A percentile compares a stretch with the other conserved stretches of the same genome.
Evolutionary conservation across 2,113 vertebrate species (phyloP).

Genomic region (Varanus salvator): DNA sequence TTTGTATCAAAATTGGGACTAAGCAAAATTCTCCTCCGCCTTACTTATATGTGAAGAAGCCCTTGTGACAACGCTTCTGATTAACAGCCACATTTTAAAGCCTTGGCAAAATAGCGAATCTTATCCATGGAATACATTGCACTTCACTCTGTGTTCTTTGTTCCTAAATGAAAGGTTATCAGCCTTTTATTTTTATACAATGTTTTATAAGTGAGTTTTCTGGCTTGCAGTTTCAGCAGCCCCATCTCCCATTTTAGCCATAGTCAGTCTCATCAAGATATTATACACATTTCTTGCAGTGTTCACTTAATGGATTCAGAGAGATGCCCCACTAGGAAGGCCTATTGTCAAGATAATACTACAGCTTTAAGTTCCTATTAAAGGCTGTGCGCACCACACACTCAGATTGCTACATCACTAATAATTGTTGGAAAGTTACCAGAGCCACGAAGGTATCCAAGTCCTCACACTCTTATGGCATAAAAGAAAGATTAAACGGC

Average conservation of each 20-base stretch:
- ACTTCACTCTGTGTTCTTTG: constrained; percentile 8
- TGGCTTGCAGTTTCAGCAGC: constrained; percentile 23
- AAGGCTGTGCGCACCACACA: background rate
- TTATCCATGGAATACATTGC: constrained; percentile 45
- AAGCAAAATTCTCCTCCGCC: too few species aligned
- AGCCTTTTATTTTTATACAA: constrained; percentile 45
- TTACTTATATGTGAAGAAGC: background rate
- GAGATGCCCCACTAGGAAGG: constrained; percentile 26
- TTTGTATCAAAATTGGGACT: too few species aligned
- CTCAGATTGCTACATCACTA: background rate
- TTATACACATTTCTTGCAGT: constrained; percentile 49
- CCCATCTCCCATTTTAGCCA: constrained; percentile 31
- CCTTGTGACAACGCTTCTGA: constrained; percentile 40
- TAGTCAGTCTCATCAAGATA: constrained; percentile 22
- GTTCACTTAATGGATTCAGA: constrained; percentile 21
- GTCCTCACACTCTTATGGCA: background rate
- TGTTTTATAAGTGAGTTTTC: constrained; percentile 46
- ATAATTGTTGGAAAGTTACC: constrained; percentile 5
- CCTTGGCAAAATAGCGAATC: constrained; percentile 40
- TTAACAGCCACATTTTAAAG: background rate
- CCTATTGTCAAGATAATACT: constrained; percentile 21
- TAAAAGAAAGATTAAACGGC: background rate
- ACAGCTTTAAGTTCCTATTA: constrained; percentile 26
- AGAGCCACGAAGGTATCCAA: background rate
- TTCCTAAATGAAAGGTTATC: constrained; percentile 57